Evolutionary conservation across 2,888 invertebrate genomes (phyloP), one percentile per base, ranked within the genome.

Genomic region (Cheilosia soror): DNA sequence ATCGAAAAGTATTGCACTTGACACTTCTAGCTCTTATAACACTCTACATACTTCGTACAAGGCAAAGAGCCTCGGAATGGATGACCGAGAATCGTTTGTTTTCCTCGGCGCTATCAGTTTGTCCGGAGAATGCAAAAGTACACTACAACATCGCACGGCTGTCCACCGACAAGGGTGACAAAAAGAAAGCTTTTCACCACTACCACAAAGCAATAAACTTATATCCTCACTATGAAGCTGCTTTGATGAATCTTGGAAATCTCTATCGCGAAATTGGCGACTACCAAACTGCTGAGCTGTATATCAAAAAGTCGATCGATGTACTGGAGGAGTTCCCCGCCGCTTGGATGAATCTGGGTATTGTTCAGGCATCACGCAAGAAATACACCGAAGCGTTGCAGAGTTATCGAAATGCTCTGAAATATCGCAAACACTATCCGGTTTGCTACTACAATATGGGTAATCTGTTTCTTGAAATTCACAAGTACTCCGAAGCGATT

Each of bases 271-370:
- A 98, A 92, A 93, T 96, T 69, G 97, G 97, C 42, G 97, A 99
- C 91, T 93, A 98, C 89, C 96, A 96, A 90, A 96, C 97, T 2
- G 98, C 99, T 25, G 98, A 98, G 93, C 96, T 96, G 63, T 94
- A 97, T 87, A 93, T 98, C 15, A 93, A 94, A 87, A 94, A 93
- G 88, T 97, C 98, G 57, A 93, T 98, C 13, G 90, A 93, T 87
- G 93, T 96, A 1, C 88, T 90, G 73, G 91, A 95, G 40, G 96
- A 97, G 90, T 99, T 98, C 93, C 96, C 98, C 2, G 96, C 98
- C 0, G 99, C 98, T 0, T 99, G 98, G 98, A 99, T 99, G 98
- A 99, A 99, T 93, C 93, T 99, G 68, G 99, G 98, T 15, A 98
- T 99, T 88, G 97, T 98, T 37, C 94, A 98, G 87, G 96, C 97